A percentile compares a stretch with the other conserved stretches of the same genome.
Evolutionary conservation across 2,888 invertebrate genomes (phyloP).

Genomic region (Phymatocera aterrima): DNA sequence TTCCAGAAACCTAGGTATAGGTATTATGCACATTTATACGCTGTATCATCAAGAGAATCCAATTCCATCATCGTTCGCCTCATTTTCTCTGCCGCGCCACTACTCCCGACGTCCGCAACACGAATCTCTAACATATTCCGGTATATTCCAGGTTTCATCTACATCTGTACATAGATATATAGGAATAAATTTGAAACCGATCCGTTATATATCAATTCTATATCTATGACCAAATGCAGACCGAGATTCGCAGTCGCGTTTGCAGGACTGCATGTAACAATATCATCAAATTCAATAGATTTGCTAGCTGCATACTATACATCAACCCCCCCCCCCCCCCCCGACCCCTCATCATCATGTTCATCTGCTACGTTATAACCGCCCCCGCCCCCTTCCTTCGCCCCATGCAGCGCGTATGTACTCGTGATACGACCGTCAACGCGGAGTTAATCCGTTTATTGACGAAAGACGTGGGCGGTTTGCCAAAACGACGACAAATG

Average conservation of each 20-base stretch:
- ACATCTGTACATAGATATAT: too few species aligned
- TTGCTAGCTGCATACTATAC: neutral
- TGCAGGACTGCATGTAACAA: neutral
- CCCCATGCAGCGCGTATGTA: neutral
- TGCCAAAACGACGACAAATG: neutral
- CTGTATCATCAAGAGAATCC: neutral
- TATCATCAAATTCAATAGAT: constrained; percentile 9
- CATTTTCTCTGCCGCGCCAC: neutral
- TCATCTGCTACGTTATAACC: neutral
- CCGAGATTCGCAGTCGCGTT: neutral
- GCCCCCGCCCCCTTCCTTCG: neutral
- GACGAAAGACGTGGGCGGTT: neutral
- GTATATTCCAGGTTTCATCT: neutral
- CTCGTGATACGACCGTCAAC: neutral
- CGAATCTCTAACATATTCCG: neutral
- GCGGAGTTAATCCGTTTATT: neutral
- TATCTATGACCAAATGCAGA: neutral
- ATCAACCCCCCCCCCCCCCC: too few species aligned
- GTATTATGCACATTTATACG: too few species aligned
- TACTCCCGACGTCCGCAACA: too few species aligned
- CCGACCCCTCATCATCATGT: too few species aligned
- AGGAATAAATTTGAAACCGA: constrained; percentile 10
- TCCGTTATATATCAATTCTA: neutral
- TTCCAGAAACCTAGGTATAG: neutral
- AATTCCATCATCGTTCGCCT: constrained; percentile 8